Evolutionary conservation across 2,797 vertebrate genomes (phyloP), one percentile per base, ranked within the genome.

Genomic region (Cetoscarus ocellatus): DNA sequence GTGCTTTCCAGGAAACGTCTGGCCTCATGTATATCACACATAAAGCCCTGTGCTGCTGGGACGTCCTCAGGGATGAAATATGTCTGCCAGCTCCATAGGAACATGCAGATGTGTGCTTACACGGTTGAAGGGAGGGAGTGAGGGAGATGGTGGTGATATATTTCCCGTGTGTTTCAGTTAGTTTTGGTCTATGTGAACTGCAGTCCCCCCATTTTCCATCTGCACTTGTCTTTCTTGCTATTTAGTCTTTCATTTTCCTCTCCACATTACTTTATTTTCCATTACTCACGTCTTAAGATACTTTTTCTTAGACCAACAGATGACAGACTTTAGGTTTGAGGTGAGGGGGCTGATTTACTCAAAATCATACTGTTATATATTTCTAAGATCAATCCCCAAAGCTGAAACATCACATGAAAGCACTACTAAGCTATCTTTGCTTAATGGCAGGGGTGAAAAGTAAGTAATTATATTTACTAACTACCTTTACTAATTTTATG

Each of bases 131-230:
- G 70, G 56, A 73, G 69, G 66, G 52, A 51, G 57, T 34, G 79
- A 61, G 65, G 40, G 52, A 80, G 79, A 75, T 56, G 80, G 80
- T 18, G 60, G 8, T 91, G 85, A 92, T 92, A 89, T 93, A 92
- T 92, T 92, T 93, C 82, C 87, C 74, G 77, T 76, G 82, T 89
- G 87, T 89, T 95, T 90, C 72, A 65, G 86, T 89, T 90, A 80
- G 83, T 82, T 84, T 85, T 82, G 81, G 84, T 88, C 64, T 7
- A 85, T 58, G 82, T 85, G 84, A 92, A 84, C 63, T 78, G 67
- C 58, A 77, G 69, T 77, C 68, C 88, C 65, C 27, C 27, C 73
- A 72, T 86, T 87, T 90, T 91, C 88, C 82, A 87, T 87, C 67
- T 86, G 86, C 47, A 74, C 67, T 12, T 14, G 53, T 69, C 57